Evolutionary conservation across 2,113 vertebrate genomes (phyloP).

Genomic region (Ciconia boyciana): DNA sequence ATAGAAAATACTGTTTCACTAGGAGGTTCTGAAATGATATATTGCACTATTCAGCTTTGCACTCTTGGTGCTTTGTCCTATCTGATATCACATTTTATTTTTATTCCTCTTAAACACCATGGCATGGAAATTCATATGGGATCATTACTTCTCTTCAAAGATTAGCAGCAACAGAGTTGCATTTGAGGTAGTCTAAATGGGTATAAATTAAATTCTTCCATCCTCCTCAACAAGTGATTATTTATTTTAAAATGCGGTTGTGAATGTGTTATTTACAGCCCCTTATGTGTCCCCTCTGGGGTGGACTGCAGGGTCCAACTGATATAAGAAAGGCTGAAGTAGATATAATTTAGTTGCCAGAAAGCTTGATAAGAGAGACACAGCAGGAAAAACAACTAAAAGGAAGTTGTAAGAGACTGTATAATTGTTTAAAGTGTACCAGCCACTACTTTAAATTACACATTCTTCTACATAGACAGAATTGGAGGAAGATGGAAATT

Average conservation of each 20-base stretch:
- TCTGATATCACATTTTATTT: neutral
- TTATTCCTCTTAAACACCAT: neutral
- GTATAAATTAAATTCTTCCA: neutral
- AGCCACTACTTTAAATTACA: neutral
- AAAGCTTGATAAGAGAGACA: neutral
- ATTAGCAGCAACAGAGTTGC: neutral
- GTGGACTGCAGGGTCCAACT: neutral
- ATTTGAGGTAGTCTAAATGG: neutral
- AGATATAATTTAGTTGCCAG: neutral
- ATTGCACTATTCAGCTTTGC: neutral
- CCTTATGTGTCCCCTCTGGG: neutral
- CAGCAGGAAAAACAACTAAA: neutral
- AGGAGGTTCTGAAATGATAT: neutral
- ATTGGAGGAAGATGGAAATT: neutral
- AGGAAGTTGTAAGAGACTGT: neutral
- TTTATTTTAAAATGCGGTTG: neutral
- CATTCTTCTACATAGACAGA: neutral
- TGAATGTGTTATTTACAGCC: neutral
- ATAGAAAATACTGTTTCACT: neutral
- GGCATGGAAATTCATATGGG: neutral
- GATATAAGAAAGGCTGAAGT: neutral
- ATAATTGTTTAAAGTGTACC: neutral
- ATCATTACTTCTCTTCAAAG: neutral
- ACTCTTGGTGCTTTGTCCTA: neutral
- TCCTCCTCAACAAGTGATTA: neutral